Conservation (phyloP, 2,113 vertebrate genomes). For the Felis chaus region DNA sequence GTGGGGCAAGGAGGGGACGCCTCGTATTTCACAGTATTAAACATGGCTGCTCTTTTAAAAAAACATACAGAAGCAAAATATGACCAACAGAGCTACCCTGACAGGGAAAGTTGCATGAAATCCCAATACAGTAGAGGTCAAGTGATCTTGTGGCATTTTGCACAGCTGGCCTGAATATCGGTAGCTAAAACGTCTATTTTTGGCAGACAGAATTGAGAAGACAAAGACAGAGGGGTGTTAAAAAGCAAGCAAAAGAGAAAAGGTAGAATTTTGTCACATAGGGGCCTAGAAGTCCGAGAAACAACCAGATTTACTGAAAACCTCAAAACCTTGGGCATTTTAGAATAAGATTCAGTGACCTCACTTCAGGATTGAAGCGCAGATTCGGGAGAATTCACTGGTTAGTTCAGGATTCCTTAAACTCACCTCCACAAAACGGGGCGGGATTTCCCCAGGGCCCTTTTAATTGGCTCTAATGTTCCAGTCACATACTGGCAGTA, state of each 20-base stretch:
- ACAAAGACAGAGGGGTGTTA: not conserved
- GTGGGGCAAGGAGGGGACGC: slow-evolving; percentile 18
- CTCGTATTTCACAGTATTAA: slow-evolving; percentile 66
- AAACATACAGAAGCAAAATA: slow-evolving; percentile 43
- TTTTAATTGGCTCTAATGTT: not conserved
- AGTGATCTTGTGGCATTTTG: not conserved
- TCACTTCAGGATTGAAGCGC: not conserved
- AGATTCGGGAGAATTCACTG: not conserved
- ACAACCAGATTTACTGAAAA: not conserved
- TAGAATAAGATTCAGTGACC: not conserved
- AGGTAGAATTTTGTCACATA: not conserved
- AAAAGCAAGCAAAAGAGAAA: not conserved
- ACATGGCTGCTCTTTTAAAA: not conserved
- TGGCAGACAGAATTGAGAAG: not conserved
- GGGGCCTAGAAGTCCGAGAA: not conserved
- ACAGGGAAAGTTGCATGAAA: not conserved
- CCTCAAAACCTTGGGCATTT: not conserved
- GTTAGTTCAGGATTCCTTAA: not conserved
- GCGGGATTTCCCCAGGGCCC: not conserved
- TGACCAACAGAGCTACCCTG: not conserved
- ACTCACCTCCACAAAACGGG: not conserved
- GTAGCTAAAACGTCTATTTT: not conserved
- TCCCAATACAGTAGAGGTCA: not conserved
- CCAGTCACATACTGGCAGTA: not conserved
- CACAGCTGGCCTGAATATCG: not conserved